Evolutionary conservation across 2,797 vertebrate genomes (phyloP).

Genomic region (Podargus strigoides): DNA sequence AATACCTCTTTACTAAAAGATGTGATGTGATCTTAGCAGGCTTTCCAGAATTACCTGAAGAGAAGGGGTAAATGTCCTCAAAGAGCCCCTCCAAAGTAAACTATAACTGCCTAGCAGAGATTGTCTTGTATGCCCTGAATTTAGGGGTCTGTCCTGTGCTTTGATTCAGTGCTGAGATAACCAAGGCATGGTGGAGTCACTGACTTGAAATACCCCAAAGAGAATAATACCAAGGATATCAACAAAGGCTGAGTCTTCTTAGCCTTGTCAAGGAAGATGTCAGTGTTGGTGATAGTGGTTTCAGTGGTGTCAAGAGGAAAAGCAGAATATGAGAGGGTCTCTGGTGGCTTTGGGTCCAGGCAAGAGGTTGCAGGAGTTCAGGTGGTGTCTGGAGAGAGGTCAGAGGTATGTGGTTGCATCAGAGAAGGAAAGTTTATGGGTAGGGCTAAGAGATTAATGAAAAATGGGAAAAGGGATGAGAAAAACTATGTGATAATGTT

Average conservation of each 20-base stretch:
- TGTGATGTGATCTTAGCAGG: neutral
- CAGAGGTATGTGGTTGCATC: neutral
- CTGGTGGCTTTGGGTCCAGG: neutral
- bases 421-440: neutral
- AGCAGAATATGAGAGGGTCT: neutral
- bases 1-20: neutral
- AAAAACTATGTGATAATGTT: fast-evolving
- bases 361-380: neutral
- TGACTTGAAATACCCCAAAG: neutral
- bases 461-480: neutral
- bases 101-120: neutral
- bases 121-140: neutral
- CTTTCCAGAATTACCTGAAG: neutral
- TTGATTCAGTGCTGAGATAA: neutral
- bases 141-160: fast-evolving
- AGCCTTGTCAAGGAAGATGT: neutral
- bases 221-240: neutral
- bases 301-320: neutral
- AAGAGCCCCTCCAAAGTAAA: neutral
- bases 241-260: neutral
- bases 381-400: neutral
- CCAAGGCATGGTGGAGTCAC: fast-evolving
- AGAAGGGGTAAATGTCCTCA: neutral
- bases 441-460: neutral
- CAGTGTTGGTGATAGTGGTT: neutral